A percentile compares a stretch with the other conserved stretches of the same genome.
Conservation (phyloP, 2,113 vertebrate genomes). For the Bettongia penicillata region DNA sequence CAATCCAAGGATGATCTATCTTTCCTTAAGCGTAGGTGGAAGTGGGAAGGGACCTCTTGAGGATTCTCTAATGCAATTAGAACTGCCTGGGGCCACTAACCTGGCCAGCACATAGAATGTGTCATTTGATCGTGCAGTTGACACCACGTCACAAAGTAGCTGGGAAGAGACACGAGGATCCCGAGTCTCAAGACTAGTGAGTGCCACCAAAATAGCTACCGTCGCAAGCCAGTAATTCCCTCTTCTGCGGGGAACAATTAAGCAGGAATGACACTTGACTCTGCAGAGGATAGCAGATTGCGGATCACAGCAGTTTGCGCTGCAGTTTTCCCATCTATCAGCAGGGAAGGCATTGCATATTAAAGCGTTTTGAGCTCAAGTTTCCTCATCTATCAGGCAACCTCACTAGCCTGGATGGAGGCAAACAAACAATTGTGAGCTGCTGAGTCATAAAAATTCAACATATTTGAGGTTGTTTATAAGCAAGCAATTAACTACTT, state of each 20-base stretch:
- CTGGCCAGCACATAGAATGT: constrained; percentile 11
- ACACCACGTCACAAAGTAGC: constrained; percentile 33
- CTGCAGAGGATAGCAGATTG: neutral
- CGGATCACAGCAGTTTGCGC: constrained; percentile 5
- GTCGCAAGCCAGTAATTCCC: neutral
- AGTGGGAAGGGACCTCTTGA: constrained; percentile 31
- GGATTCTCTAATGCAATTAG: constrained; percentile 39
- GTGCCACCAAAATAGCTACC: constrained; percentile 48
- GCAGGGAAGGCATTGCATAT: neutral
- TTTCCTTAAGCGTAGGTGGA: constrained; percentile 31
- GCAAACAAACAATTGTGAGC: constrained; percentile 14
- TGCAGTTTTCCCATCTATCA: constrained; percentile 42
- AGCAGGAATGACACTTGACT: neutral
- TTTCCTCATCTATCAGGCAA: constrained; percentile 65
- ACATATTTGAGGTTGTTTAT: constrained; percentile 14
- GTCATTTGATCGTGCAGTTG: neutral
- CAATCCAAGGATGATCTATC: constrained; percentile 18
- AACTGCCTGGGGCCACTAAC: neutral
- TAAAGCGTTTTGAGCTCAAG: constrained; percentile 24
- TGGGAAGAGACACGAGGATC: constrained; percentile 18
- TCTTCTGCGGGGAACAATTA: constrained; percentile 41
- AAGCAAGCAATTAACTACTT: constrained; percentile 25
- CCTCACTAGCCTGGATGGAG: neutral
- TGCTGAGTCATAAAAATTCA: constrained; percentile 43
- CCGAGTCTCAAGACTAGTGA: constrained; percentile 22